Conservation (phyloP, 1,140 invertebrate species). For the Ceratina japonica region DNA sequence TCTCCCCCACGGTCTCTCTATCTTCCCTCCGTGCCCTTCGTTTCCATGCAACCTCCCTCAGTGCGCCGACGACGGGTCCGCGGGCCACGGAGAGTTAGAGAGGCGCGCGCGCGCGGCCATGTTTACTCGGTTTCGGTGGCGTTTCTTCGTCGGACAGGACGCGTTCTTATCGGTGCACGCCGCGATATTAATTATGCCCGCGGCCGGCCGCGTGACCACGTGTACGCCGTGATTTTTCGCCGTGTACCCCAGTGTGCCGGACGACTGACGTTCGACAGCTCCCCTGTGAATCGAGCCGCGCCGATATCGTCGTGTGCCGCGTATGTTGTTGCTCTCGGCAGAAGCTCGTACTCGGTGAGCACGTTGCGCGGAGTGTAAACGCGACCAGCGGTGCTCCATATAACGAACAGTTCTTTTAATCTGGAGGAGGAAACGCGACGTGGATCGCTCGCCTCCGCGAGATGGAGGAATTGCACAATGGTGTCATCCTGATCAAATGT, state of each 20-base stretch:
- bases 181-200: slow-evolving; percentile 52
- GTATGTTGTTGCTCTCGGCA: slow-evolving; percentile 3
- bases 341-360: background rate
- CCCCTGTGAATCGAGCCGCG: background rate
- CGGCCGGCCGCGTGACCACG: slow-evolving; percentile 55
- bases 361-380: slow-evolving; percentile 19
- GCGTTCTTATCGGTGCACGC: slow-evolving; percentile 46
- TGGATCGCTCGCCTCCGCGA: slow-evolving; percentile 54
- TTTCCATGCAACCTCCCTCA: slow-evolving; percentile 65
- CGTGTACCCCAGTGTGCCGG: background rate
- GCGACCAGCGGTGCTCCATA: slow-evolving; percentile 7
- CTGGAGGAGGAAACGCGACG: slow-evolving; percentile 41
- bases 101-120: slow-evolving; percentile 59
- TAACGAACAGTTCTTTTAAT: slow-evolving; percentile 19
- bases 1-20: slow-evolving; percentile 11
- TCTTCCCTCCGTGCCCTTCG: slow-evolving; percentile 58
- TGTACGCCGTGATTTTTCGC: slow-evolving; percentile 55
- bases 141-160: slow-evolving; percentile 45
- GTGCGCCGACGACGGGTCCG: slow-evolving; percentile 66
- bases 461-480: slow-evolving; percentile 78
- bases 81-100: slow-evolving; percentile 54
- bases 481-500: slow-evolving; percentile 79
- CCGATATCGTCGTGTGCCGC: slow-evolving; percentile 28
- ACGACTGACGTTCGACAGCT: slow-evolving; percentile 16
- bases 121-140: slow-evolving; percentile 58